Evolutionary conservation across 2,113 vertebrate species (phyloP).

Genomic region (Lepus americanus): DNA sequence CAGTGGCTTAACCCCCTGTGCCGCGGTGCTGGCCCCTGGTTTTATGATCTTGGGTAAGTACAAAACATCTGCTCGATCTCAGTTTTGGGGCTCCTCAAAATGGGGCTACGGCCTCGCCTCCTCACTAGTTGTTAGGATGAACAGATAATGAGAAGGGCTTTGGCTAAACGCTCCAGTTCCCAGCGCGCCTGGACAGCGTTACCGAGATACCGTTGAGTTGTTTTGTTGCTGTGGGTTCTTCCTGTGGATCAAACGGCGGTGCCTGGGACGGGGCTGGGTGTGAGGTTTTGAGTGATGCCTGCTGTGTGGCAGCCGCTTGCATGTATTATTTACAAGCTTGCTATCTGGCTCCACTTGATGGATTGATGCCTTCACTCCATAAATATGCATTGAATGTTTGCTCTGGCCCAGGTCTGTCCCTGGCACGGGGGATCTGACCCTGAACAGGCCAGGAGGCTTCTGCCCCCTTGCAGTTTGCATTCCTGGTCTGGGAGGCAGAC

Average conservation of each 20-base stretch:
- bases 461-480: background rate
- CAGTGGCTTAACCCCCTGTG: too few species aligned
- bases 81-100: background rate
- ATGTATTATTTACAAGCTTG: conserved; percentile 65
- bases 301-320: background rate
- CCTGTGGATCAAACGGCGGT: background rate
- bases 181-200: too few species aligned
- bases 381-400: conserved; percentile 44
- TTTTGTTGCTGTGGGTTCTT: background rate
- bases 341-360: conserved; percentile 32
- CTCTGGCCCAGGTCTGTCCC: background rate
- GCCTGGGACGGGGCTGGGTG: background rate
- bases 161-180: background rate
- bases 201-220: background rate
- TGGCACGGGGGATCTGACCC: background rate
- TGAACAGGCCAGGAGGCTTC: background rate
- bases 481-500: background rate
- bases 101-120: too few species aligned
- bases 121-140: background rate
- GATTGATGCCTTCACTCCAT: conserved; percentile 50
- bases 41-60: background rate
- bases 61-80: background rate
- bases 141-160: background rate
- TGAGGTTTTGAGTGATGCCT: background rate
- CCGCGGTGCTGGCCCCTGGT: too few species aligned